Percentiles rank a stretch among this genome's conserved stretches.
These are phyloP conservation scores for Drosophila fulvimacula DNA, from an alignment of 2,888 invertebrate genomes.

Conservation along the genomic window DNA sequence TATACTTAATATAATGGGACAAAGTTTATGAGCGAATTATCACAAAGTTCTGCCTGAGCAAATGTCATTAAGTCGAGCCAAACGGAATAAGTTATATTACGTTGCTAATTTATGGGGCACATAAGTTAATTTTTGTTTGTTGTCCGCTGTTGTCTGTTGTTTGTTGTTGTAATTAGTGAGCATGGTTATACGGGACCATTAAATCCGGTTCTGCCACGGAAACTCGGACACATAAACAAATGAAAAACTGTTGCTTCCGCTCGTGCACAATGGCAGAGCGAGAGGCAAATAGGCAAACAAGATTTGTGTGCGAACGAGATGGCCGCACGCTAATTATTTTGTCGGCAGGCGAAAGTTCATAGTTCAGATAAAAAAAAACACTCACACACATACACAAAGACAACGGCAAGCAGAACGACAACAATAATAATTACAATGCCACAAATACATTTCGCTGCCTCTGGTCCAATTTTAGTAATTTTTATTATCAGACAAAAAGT, in stretches of 20 bases:
- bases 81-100: constrained; percentile 64
- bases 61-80: constrained; percentile 31
- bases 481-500: constrained; percentile 72
- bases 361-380: constrained; percentile 63
- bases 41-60: constrained; percentile 21
- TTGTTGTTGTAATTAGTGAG: constrained; percentile 76
- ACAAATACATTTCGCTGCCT: constrained; percentile 29
- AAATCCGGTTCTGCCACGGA: constrained; percentile 57
- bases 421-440: constrained; percentile 54
- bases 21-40: constrained; percentile 45
- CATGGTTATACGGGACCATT: constrained; percentile 67
- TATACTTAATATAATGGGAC: constrained; percentile 22
- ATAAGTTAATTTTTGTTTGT: constrained; percentile 78
- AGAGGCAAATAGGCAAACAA: constrained; percentile 2
- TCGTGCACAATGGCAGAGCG: constrained; percentile 16
- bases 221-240: constrained; percentile 59
- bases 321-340: constrained; percentile 75
- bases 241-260: constrained; percentile 80
- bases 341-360: constrained; percentile 76
- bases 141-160: constrained; percentile 38
- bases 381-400: constrained; percentile 4
- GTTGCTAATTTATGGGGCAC: constrained; percentile 74
- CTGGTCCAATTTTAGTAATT: constrained; percentile 55
- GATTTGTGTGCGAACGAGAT: constrained; percentile 12
- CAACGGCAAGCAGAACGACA: constrained; percentile 26